A percentile compares a stretch with the other conserved stretches of the same genome.
Conservation (phyloP, 2,797 vertebrate species). For the Lagorchestes hirsutus region DNA sequence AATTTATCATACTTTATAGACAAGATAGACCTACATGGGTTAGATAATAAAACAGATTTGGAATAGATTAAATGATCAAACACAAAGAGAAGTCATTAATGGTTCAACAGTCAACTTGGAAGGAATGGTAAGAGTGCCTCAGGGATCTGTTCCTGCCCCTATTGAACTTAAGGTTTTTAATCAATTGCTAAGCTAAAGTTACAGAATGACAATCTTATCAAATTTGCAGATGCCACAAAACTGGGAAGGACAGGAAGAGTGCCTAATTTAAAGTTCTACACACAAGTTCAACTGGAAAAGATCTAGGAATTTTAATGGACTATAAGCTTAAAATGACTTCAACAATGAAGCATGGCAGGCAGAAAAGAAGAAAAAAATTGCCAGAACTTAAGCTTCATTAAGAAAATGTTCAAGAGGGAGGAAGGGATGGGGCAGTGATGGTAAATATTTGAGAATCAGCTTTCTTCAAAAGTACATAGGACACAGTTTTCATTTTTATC, state of each 20-base stretch:
- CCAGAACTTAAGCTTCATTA: too few species aligned
- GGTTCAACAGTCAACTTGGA: not conserved
- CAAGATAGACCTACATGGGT: not conserved
- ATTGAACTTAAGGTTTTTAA: too few species aligned
- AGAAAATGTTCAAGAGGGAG: too few species aligned
- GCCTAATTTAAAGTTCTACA: not conserved
- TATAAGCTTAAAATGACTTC: not conserved
- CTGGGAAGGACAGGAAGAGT: not conserved
- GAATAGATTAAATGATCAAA: not conserved
- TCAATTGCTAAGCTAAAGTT: not conserved
- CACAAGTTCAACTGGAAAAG: not conserved
- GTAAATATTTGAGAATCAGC: not conserved
- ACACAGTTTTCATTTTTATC: not conserved
- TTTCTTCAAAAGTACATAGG: not conserved
- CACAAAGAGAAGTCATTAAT: not conserved
- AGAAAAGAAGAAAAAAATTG: not conserved
- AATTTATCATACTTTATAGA: not conserved
- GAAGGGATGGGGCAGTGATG: not conserved
- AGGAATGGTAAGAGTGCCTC: not conserved
- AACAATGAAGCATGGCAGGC: not conserved
- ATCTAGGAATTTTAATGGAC: not conserved
- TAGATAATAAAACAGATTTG: not conserved
- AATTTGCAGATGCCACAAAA: not conserved
- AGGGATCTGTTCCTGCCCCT: too few species aligned
- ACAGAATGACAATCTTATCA: not conserved